Evolutionary conservation across 2,888 invertebrate genomes (phyloP).

Genomic region (Orthosia cruda): DNA sequence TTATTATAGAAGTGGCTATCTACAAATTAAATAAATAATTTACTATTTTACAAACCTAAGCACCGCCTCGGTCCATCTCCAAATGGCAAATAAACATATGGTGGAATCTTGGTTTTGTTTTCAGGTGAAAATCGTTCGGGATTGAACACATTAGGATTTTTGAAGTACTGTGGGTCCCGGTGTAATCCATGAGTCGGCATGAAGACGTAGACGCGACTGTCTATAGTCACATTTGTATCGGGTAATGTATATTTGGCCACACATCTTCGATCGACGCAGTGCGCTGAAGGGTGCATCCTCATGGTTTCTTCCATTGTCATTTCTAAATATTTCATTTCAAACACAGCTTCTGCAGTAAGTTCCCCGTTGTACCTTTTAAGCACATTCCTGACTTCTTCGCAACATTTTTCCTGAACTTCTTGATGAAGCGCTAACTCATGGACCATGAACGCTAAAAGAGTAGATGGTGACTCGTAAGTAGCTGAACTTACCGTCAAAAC

Average conservation of each 20-base stretch:
- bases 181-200: constrained; percentile 14
- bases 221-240: constrained; percentile 7
- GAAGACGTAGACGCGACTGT: background rate
- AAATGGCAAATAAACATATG: constrained; percentile 18
- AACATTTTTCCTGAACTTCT: constrained; percentile 24
- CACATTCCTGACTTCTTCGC: constrained; percentile 13
- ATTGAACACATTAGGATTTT: constrained; percentile 8
- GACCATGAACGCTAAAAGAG: background rate
- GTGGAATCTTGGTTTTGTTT: constrained; percentile 8
- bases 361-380: constrained; percentile 2
- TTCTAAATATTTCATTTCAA: constrained; percentile 24
- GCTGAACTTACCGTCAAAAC: constrained; percentile 4
- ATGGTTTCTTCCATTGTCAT: constrained; percentile 11
- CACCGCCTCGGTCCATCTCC: constrained; percentile 18
- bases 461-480: background rate
- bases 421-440: constrained; percentile 14
- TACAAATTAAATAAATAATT: no score
- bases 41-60: constrained; percentile 8
- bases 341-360: constrained; percentile 3
- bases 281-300: background rate
- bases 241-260: constrained; percentile 13
- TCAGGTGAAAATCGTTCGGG: constrained; percentile 13
- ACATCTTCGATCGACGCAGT: constrained; percentile 14
- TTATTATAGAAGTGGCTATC: no score
- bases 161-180: constrained; percentile 7